These are phyloP conservation scores for Elegia similella DNA, from an alignment of 2,888 invertebrate genomes.

Conservation along the genomic window DNA sequence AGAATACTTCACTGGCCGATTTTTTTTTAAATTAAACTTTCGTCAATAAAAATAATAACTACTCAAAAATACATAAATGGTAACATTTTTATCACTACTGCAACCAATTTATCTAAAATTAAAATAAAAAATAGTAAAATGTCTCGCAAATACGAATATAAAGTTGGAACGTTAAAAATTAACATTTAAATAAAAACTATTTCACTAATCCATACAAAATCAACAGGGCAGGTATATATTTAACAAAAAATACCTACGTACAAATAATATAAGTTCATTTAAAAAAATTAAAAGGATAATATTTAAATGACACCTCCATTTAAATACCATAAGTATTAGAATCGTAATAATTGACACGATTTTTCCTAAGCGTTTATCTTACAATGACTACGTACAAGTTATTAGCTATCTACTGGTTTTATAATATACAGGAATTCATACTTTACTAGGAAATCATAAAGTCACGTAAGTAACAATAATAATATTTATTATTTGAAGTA, in stretches of 20 bases:
- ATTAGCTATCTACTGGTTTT: not conserved
- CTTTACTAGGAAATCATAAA: not conserved
- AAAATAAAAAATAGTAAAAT: not conserved
- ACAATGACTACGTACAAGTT: not conserved
- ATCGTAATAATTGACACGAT: slow-evolving; percentile 1
- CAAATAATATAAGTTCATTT: too few relatives aligned
- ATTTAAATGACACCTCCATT: too few relatives aligned
- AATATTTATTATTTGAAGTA: too few relatives aligned
- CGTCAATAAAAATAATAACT: not conserved
- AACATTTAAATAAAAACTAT: not conserved
- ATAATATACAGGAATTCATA: not conserved
- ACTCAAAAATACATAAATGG: not conserved
- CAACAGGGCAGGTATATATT: too few relatives aligned
- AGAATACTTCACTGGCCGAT: not conserved
- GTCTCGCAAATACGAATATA: not conserved
- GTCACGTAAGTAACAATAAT: too few relatives aligned
- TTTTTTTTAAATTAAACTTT: not conserved
- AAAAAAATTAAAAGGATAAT: too few relatives aligned
- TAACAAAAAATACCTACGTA: too few relatives aligned
- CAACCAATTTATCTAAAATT: not conserved
- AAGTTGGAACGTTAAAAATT: not conserved
- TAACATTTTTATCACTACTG: not conserved
- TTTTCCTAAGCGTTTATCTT: not conserved
- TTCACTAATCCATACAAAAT: not conserved
- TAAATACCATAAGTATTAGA: too few relatives aligned